Base-by-base conservation (phyloP, 1,140 invertebrate species). In the Drosophila nannoptera region DNA sequence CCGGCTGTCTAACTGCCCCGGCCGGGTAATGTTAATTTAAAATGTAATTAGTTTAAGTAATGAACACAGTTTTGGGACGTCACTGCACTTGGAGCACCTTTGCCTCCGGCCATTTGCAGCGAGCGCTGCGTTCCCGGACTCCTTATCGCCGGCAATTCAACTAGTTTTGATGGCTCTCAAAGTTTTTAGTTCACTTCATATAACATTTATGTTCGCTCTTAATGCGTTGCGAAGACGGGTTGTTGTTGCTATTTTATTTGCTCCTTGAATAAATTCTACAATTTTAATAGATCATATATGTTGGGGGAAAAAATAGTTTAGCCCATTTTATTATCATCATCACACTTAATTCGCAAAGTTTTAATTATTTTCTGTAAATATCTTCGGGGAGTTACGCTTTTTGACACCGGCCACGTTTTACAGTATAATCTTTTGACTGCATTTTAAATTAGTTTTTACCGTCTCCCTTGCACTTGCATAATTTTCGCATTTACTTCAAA, bases 11-110 rank as follows among this genome's bases (percentile, higher is more conserved):
- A 62, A 78, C 80, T 83, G 75, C 49, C 77, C 69, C 29, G 69
- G 62, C 58, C 43, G 63, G 50, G 60, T 77, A 77, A 86, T 80
- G 81, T 86, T 84, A 77, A 86, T 81, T 86, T 86, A 86, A 86
- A 86, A 86, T 86, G 81, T 86, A 86, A 86, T 86, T 86, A 86
- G 81, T 81, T 86, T 86, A 86, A 86, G 81, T 86, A 86, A 86
- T 84, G 81, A 84, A 84, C 81, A 75, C 55, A 86, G 77, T 86
- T 84, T 80, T 73, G 61, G 70, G 70, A 50, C 64, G 63, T 65
- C 66, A 46, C 45, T 53, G 55, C 56, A 65, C 66, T 69, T 54
- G 52, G 61, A 67, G 48, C 54, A 62, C 54, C 69, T 77, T 67
- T 71, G 63, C 45, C 52, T 76, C 56, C 53, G 40, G 67, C 43